Conservation (phyloP, 2,797 vertebrate genomes). For the Tapirus indicus region DNA sequence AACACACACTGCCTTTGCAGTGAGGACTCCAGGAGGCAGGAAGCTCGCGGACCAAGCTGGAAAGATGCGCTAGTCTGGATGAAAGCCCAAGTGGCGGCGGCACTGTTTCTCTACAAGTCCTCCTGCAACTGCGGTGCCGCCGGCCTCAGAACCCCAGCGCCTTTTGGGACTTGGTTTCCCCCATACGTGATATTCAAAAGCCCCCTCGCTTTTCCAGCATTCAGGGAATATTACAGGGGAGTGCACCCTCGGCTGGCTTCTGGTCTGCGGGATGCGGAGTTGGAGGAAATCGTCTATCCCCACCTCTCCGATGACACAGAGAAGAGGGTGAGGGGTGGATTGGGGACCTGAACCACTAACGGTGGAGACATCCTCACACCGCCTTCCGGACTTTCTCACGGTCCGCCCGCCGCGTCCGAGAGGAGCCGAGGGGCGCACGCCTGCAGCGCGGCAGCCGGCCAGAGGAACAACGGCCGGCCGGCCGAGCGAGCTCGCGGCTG, state of each 20-base stretch:
- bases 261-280: slow-evolving; percentile 86
- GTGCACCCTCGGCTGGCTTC: slow-evolving; percentile 80
- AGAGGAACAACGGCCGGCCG: background rate
- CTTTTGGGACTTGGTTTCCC: background rate
- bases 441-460: background rate
- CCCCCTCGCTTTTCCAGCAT: background rate
- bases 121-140: background rate
- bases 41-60: background rate
- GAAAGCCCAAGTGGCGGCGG: background rate
- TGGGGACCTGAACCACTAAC: background rate
- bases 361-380: background rate
- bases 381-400: background rate
- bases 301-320: background rate
- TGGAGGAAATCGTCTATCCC: background rate
- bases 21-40: background rate
- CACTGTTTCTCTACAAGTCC: background rate
- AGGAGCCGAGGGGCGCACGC: background rate
- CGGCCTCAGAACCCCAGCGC: background rate
- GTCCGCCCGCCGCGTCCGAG: fast-evolving
- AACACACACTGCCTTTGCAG: background rate
- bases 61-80: background rate
- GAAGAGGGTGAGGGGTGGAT: background rate
- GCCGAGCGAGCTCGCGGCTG: background rate
- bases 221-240: background rate
- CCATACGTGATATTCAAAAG: background rate